Base-by-base conservation (phyloP, 1,140 invertebrate species). In the Tachypleus tridentatus region DNA sequence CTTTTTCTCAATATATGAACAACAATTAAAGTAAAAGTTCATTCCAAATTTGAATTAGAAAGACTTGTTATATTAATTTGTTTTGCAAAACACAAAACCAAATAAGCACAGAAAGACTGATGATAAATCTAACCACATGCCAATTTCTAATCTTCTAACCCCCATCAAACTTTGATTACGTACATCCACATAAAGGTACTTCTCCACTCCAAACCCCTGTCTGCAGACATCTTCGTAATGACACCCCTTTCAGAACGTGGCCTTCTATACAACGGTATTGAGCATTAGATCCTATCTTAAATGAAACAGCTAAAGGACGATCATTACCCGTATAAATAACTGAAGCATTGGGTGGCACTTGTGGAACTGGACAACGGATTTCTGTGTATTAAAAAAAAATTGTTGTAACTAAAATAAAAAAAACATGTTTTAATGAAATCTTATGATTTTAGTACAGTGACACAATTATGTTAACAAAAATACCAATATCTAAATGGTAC, bases 231-330 rank as follows among this genome's bases (percentile, higher is more conserved):
- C 67, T 70, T 48, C 73, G 61, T 4, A 69, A 29, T 5, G 74
- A 63, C n/a, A 68, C 62, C 59, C 77, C 77, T 51, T 74, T 67
- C 6, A 96, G 86, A 74, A 89, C 89, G 76, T 93, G 94, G 0
- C 93, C 93, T 68, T 89, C 79, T 73, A 93, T 89, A 73, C 92
- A 94, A 8, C 90, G 80, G 74, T 93, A 95, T 72, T 93, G 93
- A 0, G 88, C 87, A 3, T 91, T 75, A 3, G 91, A 88, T 0
- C 89, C 89, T 64, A 94, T 89, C 74, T 88, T 88, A 76, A 90
- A 93, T 0, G 88, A 90, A 60, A 86, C 85, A 52, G 64, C 63
- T 3, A 68, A 70, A 4, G 73, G 69, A 6, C 73, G 59, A 72
- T 93, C 91, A 74, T 94, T 94, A n/a, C 87, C 87, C 0, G 87